Evolutionary conservation across 53 echinoderm and acorn worm species (phyloP), one percentile per base, ranked within the genome.

Genomic region (Arbacia lixula): DNA sequence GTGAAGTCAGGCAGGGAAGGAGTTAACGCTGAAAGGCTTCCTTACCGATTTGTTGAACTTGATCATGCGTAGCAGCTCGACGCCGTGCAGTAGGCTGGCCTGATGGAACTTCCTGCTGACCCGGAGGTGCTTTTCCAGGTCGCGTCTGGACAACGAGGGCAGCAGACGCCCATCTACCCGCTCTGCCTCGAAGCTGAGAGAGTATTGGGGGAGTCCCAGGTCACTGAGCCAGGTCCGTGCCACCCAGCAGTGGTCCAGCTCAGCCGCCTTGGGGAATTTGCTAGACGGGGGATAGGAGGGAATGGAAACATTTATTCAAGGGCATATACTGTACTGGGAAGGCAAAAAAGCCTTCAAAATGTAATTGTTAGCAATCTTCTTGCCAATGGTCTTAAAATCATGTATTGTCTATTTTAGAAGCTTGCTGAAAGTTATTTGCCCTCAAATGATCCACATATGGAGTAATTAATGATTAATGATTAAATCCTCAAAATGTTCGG

Each of bases 1-100:
- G n/a, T n/a, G n/a, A n/a, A n/a, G n/a, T n/a, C n/a, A n/a, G n/a
- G n/a, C n/a, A n/a, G n/a, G n/a, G n/a, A n/a, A n/a, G n/a, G n/a
- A n/a, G n/a, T n/a, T n/a, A n/a, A n/a, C n/a, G n/a, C n/a, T n/a
- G n/a, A n/a, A n/a, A n/a, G n/a, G n/a, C n/a, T n/a, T n/a, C n/a
- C 95, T 90, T 68, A 96, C 96, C 85, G 83, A 88, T 86, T 94
- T 97, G 73, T 97, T 86, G 86, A 97, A 94, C 40, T 97, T 87
- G 38, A 94, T 78, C 52, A 92, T 88, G 51, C 92, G 83, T 0
- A 97, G 76, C 30, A 97, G 80, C 32, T 97, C 98, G 6, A 97
- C 90, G 61, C 94, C 94, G 68, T 97, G 94, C 19, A 92, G 78
- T 28, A 97, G 75, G 51, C 92, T 94, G 80, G 91, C 98, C 71